Percentiles rank a stretch among this genome's conserved stretches.
phyloP scores from a whole-genome alignment of 2,888 invertebrate species.

The Rhogogaster chlorosoma region DNA sequence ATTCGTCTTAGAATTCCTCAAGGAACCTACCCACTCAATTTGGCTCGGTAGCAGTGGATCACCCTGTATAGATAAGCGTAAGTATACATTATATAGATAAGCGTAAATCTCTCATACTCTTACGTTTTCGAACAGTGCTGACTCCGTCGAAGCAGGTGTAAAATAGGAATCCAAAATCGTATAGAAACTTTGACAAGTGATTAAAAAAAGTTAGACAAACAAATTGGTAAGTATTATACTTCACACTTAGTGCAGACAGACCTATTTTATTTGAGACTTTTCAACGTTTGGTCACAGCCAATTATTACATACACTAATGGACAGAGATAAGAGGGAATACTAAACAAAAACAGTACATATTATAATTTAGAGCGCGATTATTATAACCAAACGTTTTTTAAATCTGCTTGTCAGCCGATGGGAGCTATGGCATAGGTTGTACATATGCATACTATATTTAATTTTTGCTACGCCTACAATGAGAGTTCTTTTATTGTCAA shows the following conservation, averaged over 20 bases:
- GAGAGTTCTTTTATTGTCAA: not conserved
- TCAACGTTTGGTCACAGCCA: not conserved
- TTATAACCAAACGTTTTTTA: not conserved
- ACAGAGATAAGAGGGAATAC: not conserved
- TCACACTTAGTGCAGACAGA: not conserved
- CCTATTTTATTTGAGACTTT: not conserved
- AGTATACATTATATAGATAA: not conserved
- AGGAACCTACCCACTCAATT: too few relatives aligned
- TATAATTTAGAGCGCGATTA: not conserved
- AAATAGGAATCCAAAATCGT: not conserved
- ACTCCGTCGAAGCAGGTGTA: not conserved
- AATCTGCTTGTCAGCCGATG: not conserved
- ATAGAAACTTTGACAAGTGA: not conserved
- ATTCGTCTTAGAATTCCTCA: too few relatives aligned
- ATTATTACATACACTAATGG: not conserved
- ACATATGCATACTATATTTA: not conserved
- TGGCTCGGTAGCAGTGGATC: too few relatives aligned
- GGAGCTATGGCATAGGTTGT: not conserved
- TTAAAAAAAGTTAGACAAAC: not conserved
- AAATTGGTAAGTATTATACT: not conserved
- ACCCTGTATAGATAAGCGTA: too few relatives aligned
- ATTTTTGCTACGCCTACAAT: not conserved
- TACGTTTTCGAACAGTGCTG: not conserved
- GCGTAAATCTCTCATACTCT: not conserved
- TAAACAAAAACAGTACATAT: slow-evolving; percentile 3